Percentiles rank a stretch among this genome's conserved stretches.
phyloP scores from a whole-genome alignment of 2,888 invertebrate species.

The Theodoxus fluviatilis region DNA sequence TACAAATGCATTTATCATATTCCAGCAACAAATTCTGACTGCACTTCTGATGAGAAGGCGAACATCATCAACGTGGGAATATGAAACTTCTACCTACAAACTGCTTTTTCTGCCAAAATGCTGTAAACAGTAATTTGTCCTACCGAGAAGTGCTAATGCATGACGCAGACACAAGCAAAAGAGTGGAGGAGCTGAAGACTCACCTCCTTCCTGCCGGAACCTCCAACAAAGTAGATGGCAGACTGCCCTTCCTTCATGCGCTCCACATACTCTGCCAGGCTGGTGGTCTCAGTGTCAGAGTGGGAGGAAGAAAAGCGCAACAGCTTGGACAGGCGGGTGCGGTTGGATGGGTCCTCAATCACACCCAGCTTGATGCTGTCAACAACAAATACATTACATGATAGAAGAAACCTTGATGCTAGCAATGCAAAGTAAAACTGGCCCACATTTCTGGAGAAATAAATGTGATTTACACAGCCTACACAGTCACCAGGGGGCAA shows the following conservation, averaged over 20 bases:
- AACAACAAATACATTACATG: constrained; percentile 33
- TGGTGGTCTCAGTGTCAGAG: constrained; percentile 72
- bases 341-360: constrained; percentile 96
- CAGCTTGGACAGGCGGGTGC: constrained; percentile 93
- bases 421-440: too few relatives aligned
- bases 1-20: too few relatives aligned
- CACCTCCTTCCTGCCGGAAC: constrained; percentile 81
- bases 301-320: constrained; percentile 86
- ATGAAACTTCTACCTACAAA: too few relatives aligned
- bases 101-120: too few relatives aligned
- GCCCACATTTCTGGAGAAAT: too few relatives aligned
- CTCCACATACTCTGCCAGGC: constrained; percentile 86
- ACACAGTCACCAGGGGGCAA: too few relatives aligned
- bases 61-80: too few relatives aligned
- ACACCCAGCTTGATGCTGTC: constrained; percentile 88
- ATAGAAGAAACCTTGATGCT: neutral
- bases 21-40: too few relatives aligned
- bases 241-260: constrained; percentile 96
- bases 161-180: neutral
- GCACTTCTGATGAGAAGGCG: too few relatives aligned
- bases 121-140: too few relatives aligned
- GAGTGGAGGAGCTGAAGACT: too few relatives aligned
- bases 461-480: too few relatives aligned
- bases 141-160: neutral
- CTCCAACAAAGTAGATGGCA: constrained; percentile 95